A percentile compares a stretch with the other conserved stretches of the same genome.
phyloP scores from a whole-genome alignment of 2,113 vertebrate genomes.

The Nyctereutes procyonoides region DNA sequence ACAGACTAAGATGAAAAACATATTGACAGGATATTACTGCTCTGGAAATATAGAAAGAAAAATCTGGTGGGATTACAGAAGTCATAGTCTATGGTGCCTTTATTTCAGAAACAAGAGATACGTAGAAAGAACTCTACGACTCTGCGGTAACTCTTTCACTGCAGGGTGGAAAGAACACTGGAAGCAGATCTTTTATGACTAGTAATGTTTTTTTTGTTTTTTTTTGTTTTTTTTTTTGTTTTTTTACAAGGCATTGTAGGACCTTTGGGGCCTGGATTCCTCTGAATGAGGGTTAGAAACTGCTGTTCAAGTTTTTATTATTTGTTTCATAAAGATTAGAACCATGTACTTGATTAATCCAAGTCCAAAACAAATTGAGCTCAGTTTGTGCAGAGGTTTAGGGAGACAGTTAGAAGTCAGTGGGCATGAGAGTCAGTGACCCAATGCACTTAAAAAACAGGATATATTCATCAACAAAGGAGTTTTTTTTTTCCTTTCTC shows the following conservation, averaged over 20 bases:
- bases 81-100: neutral
- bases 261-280: neutral
- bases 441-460: neutral
- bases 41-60: slow-evolving; percentile 4
- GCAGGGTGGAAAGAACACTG: neutral
- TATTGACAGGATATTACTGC: neutral
- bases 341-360: neutral
- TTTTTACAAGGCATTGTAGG: neutral
- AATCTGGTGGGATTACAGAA: neutral
- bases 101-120: slow-evolving; percentile 14
- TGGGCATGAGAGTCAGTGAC: neutral
- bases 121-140: neutral
- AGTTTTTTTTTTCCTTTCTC: neutral
- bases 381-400: neutral
- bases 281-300: neutral
- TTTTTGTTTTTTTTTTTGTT: slow-evolving; percentile 17
- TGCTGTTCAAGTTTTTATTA: neutral
- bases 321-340: slow-evolving; percentile 48
- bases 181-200: neutral
- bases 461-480: neutral
- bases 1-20: slow-evolving; percentile 11
- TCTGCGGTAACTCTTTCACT: neutral
- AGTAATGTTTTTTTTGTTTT: neutral
- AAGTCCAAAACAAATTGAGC: neutral
- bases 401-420: neutral